Evolutionary conservation across 23 tunicate species (phyloP), one percentile per base, ranked within the genome.

Genomic region (Botrylloides violaceus): DNA sequence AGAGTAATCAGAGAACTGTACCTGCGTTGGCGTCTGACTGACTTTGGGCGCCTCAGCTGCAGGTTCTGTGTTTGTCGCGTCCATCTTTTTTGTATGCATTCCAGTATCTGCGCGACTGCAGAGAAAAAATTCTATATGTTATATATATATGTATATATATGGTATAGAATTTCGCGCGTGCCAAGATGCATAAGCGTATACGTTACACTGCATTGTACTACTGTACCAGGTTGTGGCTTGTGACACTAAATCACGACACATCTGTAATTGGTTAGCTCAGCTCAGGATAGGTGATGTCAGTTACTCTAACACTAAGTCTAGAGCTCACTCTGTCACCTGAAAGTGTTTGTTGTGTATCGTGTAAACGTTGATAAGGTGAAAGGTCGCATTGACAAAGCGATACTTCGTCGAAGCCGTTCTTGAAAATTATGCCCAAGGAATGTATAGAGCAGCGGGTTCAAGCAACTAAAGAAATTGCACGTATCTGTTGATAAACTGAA

Each of bases 361-460:
- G 90, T 68, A 47, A 90, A 90, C 2, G 84, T 90, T 15, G 85
- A 32, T 49, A 90, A 78, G 0, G 97, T 77, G 36, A 90, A 90
- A 15, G 89, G 74, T 22, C 84, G 89, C 2, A 90, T 30, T 2
- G 97, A 79, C 19, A 68, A 73, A 3, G 89, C 77, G 39, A 90
- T 79, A 56, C 97, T 90, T 61, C 79, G 82, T 2, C 90, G 66
- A 20, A 90, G 59, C 26, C 97, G 33, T 49, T 83, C 90, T 24
- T 75, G 89, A 68, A 90, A 90, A 75, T 90, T 90, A 63, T 90
- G 97, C 22, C 97, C 97, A 61, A 90, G 72, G 56, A 90, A 90
- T 2, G 97, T 90, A 61, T 90, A 90, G 26, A 90, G 85, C 37
- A 90, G 71, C 2, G 97, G 97, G 64, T 90, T 90, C 32, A 90